Percentiles rank a stretch among this genome's conserved stretches.
These are phyloP conservation scores for Vesta saturnalis DNA, from an alignment of 2,888 invertebrate genomes.

Conservation along the genomic window DNA sequence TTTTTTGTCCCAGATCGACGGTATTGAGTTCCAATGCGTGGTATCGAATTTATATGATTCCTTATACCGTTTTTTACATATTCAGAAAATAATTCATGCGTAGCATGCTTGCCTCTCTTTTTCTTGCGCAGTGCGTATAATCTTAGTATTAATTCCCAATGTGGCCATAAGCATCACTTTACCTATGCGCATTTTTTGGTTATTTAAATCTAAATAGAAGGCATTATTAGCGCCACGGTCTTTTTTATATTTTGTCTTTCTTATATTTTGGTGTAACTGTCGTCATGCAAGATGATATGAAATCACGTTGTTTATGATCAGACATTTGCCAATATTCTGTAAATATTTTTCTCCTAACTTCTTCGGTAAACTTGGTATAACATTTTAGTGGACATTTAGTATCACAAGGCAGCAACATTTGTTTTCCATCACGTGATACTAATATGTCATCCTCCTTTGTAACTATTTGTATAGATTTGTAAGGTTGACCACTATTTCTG, in stretches of 20 bases:
- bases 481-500: too few relatives aligned
- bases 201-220: not conserved
- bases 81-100: not conserved
- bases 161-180: not conserved
- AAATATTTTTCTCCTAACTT: not conserved
- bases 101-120: not conserved
- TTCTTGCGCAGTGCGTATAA: too few relatives aligned
- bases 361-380: not conserved
- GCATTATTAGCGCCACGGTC: not conserved
- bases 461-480: not conserved
- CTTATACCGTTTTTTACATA: not conserved
- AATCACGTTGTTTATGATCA: too few relatives aligned
- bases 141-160: not conserved
- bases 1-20: not conserved
- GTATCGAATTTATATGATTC: not conserved
- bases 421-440: not conserved
- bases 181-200: not conserved
- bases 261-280: not conserved
- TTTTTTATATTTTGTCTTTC: not conserved
- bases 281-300: not conserved
- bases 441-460: not conserved
- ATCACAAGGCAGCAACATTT: not conserved
- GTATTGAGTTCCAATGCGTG: not conserved
- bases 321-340: not conserved
- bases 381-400: not conserved